Evolutionary conservation across 2,113 vertebrate species (phyloP).

Genomic region (Emydocephalus ijimae): DNA sequence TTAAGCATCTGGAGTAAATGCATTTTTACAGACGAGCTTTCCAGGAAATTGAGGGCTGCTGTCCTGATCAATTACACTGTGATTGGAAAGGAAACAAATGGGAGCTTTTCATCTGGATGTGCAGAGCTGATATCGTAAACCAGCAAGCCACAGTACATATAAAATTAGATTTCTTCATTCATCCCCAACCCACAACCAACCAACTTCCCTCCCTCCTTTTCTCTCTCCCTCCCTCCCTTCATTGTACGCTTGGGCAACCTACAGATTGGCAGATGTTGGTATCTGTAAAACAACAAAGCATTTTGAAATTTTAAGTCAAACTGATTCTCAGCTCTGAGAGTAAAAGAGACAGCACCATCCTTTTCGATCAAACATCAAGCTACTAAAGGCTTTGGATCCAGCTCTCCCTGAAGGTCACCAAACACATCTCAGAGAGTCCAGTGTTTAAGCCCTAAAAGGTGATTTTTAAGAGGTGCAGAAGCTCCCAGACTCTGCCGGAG

Average conservation of each 20-base stretch:
- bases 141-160: background rate
- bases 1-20: background rate
- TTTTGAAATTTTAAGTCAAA: background rate
- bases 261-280: background rate
- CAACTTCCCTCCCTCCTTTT: fast-evolving
- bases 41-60: background rate
- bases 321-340: background rate
- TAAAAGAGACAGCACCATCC: background rate
- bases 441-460: background rate
- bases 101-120: background rate
- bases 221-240: too few relatives aligned
- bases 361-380: background rate
- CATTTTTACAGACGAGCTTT: background rate
- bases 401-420: background rate
- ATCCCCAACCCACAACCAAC: background rate
- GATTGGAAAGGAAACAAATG: background rate
- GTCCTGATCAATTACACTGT: background rate
- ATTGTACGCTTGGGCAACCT: background rate
- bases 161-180: background rate
- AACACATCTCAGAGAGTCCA: too few relatives aligned
- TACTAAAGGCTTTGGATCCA: background rate
- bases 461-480: background rate
- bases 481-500: background rate
- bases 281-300: background rate
- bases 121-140: background rate